Percentiles rank a stretch among this genome's conserved stretches.
These are phyloP conservation scores for Brachirus orientalis DNA, from an alignment of 2,113 vertebrate genomes.

Conservation along the genomic window DNA sequence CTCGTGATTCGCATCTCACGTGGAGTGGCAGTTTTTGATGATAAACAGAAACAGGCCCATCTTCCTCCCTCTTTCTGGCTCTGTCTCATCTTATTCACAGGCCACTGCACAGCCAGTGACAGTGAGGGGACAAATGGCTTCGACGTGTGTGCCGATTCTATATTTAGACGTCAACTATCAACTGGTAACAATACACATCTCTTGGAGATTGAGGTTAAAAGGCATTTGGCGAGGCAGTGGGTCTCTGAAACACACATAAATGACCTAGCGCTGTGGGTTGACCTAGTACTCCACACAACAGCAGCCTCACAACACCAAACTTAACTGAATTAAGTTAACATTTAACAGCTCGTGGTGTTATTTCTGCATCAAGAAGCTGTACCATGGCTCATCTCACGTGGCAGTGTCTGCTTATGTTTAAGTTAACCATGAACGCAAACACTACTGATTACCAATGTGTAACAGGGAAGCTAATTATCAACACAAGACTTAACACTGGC, in stretches of 20 bases:
- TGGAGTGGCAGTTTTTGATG: conserved; percentile 37
- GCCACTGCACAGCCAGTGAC: conserved; percentile 22
- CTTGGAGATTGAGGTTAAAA: conserved; percentile 29
- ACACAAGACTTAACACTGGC: conserved; percentile 33
- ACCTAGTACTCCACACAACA: not conserved
- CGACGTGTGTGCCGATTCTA: conserved; percentile 31
- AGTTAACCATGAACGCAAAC: not conserved
- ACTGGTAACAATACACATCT: conserved; percentile 28
- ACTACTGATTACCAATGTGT: conserved; percentile 52
- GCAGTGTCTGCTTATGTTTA: conserved; percentile 3
- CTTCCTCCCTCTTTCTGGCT: conserved; percentile 11
- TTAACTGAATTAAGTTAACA: not conserved
- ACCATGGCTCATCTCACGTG: conserved; percentile 20
- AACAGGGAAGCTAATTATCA: conserved; percentile 61
- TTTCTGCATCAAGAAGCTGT: conserved; percentile 9
- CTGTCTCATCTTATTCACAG: conserved; percentile 34
- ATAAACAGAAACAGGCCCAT: conserved; percentile 46
- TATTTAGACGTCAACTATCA: conserved; percentile 41
- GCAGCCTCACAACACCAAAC: too few species aligned
- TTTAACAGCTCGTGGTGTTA: conserved; percentile 8
- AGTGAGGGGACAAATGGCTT: not conserved
- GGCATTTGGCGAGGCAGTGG: not conserved
- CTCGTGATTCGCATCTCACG: conserved; percentile 67
- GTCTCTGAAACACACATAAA: not conserved
- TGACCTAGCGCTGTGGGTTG: too few species aligned